A percentile compares a stretch with the other conserved stretches of the same genome.
phyloP scores from a whole-genome alignment of 2,113 vertebrate species.

The Cercopithecus mona region DNA sequence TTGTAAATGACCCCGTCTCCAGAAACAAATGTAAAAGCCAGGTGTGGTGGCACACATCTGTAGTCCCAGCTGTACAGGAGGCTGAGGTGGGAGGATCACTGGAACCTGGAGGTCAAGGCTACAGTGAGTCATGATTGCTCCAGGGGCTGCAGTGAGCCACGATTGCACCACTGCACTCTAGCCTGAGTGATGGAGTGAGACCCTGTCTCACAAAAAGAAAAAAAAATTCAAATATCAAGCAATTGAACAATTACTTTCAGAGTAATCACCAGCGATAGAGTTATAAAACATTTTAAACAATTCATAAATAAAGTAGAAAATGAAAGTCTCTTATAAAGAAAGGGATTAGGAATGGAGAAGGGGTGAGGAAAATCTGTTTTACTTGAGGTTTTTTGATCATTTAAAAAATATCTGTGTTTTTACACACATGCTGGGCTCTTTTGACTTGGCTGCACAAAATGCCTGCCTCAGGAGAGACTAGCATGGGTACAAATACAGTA shows the following conservation, averaged over 20 bases:
- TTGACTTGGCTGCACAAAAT: not conserved
- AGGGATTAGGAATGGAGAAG: not conserved
- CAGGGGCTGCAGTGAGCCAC: too few relatives aligned
- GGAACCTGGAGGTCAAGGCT: too few relatives aligned
- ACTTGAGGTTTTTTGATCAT: not conserved
- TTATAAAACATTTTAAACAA: not conserved
- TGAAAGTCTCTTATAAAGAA: not conserved
- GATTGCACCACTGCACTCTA: too few relatives aligned
- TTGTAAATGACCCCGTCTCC: too few relatives aligned
- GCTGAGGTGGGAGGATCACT: too few relatives aligned
- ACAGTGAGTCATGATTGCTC: too few relatives aligned
- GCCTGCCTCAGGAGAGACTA: not conserved
- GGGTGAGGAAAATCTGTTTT: not conserved
- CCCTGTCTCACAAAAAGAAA: too few relatives aligned
- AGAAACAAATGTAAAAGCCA: too few relatives aligned
- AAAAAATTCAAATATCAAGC: not conserved
- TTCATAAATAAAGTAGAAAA: conserved; percentile 34
- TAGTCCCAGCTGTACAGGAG: too few relatives aligned
- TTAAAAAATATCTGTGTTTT: not conserved
- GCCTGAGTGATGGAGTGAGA: too few relatives aligned
- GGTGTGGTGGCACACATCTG: too few relatives aligned
- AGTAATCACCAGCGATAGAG: not conserved
- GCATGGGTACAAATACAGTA: not conserved
- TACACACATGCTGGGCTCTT: not conserved
- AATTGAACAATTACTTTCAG: not conserved